Conservation (phyloP, 2,797 vertebrate genomes). For the Acanthornis magna region DNA sequence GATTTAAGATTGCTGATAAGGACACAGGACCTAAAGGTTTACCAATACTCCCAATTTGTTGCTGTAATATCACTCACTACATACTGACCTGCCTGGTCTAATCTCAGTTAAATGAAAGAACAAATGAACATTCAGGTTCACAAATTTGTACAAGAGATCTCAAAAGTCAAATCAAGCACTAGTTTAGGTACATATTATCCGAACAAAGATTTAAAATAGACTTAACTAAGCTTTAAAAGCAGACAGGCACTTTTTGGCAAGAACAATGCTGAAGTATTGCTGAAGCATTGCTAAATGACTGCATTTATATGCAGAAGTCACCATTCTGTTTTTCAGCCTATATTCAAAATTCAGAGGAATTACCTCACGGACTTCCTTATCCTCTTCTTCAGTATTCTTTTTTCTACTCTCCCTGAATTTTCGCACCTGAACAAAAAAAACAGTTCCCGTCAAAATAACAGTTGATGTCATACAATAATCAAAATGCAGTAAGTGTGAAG, state of each 20-base stretch:
- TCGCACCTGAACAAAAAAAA: constrained; percentile 76
- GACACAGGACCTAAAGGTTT: neutral
- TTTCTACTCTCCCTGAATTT: constrained; percentile 87
- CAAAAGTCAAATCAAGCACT: neutral
- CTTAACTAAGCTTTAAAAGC: neutral
- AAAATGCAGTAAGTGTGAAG: neutral
- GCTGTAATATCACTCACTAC: neutral
- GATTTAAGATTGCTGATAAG: neutral
- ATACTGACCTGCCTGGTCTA: neutral
- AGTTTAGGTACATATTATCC: neutral
- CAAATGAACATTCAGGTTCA: neutral
- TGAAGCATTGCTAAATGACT: neutral
- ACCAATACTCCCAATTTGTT: neutral
- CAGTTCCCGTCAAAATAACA: neutral
- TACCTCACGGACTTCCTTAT: constrained; percentile 91
- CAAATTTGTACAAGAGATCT: neutral
- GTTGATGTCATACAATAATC: neutral
- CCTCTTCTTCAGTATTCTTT: constrained; percentile 87
- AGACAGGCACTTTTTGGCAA: neutral
- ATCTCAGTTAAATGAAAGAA: neutral
- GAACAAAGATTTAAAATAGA: neutral
- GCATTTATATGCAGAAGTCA: neutral
- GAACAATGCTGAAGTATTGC: neutral
- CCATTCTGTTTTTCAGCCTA: neutral
- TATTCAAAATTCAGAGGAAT: neutral